Evolutionary conservation across 2,888 invertebrate genomes (phyloP).

Genomic region (Drosophila lutescens): DNA sequence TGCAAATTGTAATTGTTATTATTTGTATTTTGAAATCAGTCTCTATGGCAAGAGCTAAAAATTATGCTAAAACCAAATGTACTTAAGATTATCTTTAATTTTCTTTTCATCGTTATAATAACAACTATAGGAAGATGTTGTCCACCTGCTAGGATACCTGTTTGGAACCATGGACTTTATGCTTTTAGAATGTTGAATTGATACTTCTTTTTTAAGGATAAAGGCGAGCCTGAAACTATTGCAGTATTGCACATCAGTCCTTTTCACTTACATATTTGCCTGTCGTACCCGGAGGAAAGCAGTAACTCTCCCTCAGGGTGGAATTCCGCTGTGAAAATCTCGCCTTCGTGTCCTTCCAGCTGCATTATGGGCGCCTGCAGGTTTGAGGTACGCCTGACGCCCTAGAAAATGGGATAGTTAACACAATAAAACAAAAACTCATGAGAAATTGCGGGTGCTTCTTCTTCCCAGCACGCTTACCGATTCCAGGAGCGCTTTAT

Average conservation of each 20-base stretch:
- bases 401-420: constrained; percentile 79
- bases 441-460: constrained; percentile 18
- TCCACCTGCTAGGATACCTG: too few species aligned
- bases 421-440: not conserved
- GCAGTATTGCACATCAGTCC: too few species aligned
- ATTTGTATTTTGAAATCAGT: too few species aligned
- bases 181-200: too few species aligned
- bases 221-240: not conserved
- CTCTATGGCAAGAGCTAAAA: too few species aligned
- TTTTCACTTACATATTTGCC: constrained; percentile 93
- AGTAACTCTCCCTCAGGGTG: constrained; percentile 98
- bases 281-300: constrained; percentile 97
- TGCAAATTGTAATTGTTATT: not conserved
- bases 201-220: too few species aligned
- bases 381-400: constrained; percentile 93
- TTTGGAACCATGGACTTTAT: too few species aligned
- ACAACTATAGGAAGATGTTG: too few species aligned
- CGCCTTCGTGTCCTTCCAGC: constrained; percentile 98
- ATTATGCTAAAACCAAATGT: too few species aligned
- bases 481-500: constrained; percentile 90
- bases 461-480: constrained; percentile 85
- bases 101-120: too few species aligned
- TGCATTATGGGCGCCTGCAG: constrained; percentile 97
- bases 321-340: constrained; percentile 96
- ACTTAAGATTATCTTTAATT: too few species aligned